phyloP scores from a whole-genome alignment of 2,888 invertebrate species.

The Drosophila macrospina region DNA sequence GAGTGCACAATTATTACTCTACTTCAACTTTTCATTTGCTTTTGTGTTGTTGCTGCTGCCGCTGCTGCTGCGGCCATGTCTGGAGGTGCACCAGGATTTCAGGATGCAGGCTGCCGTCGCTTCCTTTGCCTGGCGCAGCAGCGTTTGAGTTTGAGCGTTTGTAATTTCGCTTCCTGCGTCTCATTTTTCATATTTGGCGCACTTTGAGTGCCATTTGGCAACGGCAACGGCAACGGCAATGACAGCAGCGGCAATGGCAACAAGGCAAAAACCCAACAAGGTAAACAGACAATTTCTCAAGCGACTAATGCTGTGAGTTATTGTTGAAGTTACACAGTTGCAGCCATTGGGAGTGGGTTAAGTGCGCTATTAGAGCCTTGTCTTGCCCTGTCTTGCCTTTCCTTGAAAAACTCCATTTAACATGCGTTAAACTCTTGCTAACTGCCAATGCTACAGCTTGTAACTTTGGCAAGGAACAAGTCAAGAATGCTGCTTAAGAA shows the following conservation, averaged over 20 bases:
- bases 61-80: slow-evolving; percentile 43
- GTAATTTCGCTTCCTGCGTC: slow-evolving; percentile 76
- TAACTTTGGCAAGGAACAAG: neutral
- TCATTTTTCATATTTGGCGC: slow-evolving; percentile 77
- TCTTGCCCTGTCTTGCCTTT: slow-evolving; percentile 10
- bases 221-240: slow-evolving; percentile 41
- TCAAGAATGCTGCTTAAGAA: slow-evolving; percentile 4
- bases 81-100: slow-evolving; percentile 73
- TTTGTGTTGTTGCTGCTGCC: slow-evolving; percentile 23
- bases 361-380: slow-evolving; percentile 52
- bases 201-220: slow-evolving; percentile 78
- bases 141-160: slow-evolving; percentile 60
- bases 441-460: neutral
- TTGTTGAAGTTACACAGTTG: slow-evolving; percentile 51
- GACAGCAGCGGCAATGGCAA: slow-evolving; percentile 8
- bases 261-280: slow-evolving; percentile 64
- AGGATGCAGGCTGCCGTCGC: slow-evolving; percentile 51
- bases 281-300: slow-evolving; percentile 82
- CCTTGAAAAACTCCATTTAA: slow-evolving; percentile 23
- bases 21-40: slow-evolving; percentile 71
- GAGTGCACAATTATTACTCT: slow-evolving; percentile 71
- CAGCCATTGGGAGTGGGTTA: slow-evolving; percentile 18
- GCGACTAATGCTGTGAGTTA: slow-evolving; percentile 80
- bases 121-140: slow-evolving; percentile 23
- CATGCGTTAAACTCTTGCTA: neutral